These are phyloP conservation scores for Turritopsis dohrnii DNA, from an alignment of 30 jellyfish, hydroid and myxozoan genomes.

Conservation along the genomic window DNA sequence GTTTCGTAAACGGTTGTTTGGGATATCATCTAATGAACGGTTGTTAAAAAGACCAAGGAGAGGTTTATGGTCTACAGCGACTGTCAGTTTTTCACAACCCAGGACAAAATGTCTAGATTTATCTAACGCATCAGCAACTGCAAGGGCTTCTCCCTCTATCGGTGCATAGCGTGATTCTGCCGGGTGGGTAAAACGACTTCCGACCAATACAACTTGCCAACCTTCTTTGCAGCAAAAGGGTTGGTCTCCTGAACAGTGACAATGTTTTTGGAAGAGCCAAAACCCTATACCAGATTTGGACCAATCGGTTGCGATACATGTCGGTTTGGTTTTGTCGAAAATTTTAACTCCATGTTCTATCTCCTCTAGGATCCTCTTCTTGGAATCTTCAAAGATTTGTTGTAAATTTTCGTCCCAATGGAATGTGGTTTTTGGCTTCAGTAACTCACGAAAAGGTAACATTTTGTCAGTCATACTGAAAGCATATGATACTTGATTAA, in stretches of 20 bases:
- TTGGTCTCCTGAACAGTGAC: background rate
- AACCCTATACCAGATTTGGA: slow-evolving; percentile 19
- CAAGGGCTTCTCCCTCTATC: slow-evolving; percentile 35
- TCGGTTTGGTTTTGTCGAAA: slow-evolving; percentile 1
- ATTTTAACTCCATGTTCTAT: slow-evolving; percentile 23
- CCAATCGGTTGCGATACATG: slow-evolving; percentile 28
- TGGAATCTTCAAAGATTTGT: slow-evolving; percentile 7
- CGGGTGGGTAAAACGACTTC: slow-evolving; percentile 34
- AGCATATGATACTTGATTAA: slow-evolving; percentile 1
- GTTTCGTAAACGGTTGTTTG: background rate
- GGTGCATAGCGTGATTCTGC: slow-evolving; percentile 35
- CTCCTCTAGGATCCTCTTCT: slow-evolving; percentile 6
- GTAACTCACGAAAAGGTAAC: background rate
- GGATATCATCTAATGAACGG: slow-evolving; percentile 11
- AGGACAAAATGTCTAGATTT: slow-evolving; percentile 33
- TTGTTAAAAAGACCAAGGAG: background rate
- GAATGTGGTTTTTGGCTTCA: background rate
- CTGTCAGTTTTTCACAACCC: slow-evolving; percentile 18
- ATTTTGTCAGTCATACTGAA: background rate
- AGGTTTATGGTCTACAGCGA: slow-evolving; percentile 30
- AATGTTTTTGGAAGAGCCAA: slow-evolving; percentile 33
- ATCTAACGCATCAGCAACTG: slow-evolving; percentile 27
- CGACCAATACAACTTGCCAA: slow-evolving; percentile 8
- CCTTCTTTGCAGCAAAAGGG: slow-evolving; percentile 30
- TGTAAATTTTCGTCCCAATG: background rate